Evolutionary conservation across 1,140 invertebrate species (phyloP), one percentile per base, ranked within the genome.

Genomic region (Tetragonula clypearis): DNA sequence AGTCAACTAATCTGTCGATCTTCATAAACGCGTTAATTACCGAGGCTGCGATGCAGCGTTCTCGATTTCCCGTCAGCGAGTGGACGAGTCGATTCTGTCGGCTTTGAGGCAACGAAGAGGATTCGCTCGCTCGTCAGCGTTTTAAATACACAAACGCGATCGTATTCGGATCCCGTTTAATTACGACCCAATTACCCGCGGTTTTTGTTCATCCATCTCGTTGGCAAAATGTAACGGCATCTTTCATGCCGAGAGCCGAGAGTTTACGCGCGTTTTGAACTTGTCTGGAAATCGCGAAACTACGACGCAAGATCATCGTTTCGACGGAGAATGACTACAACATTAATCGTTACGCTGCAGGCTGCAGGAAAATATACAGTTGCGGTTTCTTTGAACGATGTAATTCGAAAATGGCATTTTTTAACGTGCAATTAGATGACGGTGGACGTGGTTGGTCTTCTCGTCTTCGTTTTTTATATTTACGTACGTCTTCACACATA

Each of bases 1-100:
- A 77, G 62, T 77, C 75, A 49, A 77, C 75, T 77, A 77, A 77
- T 77, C 75, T 19, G 75, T 77, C 75, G 75, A 77, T 77, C 75
- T 62, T 49, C 75, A 62, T 49, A 58, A 77, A 77, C 56, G 75
- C 75, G 75, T 78, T 78, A 78, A 78, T 78, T 78, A 78, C 60
- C 35, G 75, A 26, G 35, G 35, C 30, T 23, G 35, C 21, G 35
- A 23, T 6, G 58, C 75, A 4, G 14, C 21, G 23, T 41, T 56
- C 73, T 75, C 73, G 26, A 30, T 49, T 78, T 49, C 75, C 26
- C 58, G 35, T 1, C 71, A 2, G 15, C 15, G 15, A 35, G 35
- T 15, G n/a, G 19, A 35, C 73, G 55, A 76, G 56, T 60, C 74
- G 74, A 58, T 76, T 60, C 41, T 35, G 56, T 35, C n/a, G 12